Base-by-base conservation (phyloP, 2,113 vertebrate species). In the Pterocles orientalis region DNA sequence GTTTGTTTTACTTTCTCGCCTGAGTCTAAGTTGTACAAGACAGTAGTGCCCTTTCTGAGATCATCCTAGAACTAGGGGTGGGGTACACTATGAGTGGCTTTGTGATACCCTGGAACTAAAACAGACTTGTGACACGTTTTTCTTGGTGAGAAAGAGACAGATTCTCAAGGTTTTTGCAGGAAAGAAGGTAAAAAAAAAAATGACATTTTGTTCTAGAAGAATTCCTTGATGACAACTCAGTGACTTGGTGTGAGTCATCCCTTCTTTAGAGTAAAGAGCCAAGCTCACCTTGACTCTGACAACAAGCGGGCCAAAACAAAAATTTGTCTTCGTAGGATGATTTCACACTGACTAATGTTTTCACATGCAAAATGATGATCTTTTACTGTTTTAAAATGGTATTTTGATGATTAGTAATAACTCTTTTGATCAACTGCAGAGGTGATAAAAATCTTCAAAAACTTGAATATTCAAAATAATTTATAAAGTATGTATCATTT, bases 401-500 rank as follows among this genome's bases (percentile, higher is more conserved):
- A 47, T 77, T 53, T 90, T 92, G 9, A n/a, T 75, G 1, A 17
- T 13, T 13, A 31, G 2, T 10, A 54, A 54, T 31, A 2, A 66
- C 60, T 64, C 20, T 36, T 88, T 36, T 75, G 21, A 71, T 48
- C 34, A 73, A 2, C 14, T 71, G 34, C 36, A 66, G 66, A 57
- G 12, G 9, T 56, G 33, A 51, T 20, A 39, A 5, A 24, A 24
- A 21, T n/a, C 70, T 69, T 33, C 3, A 61, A 81, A 60, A 69
- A 18, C 11, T 18, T 29, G 14, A 71, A 28, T 41, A 31, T 45
- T 29, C 39, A 79, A 10, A 31, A 82, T n/a, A 47, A 87, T 34
- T 56, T 61, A 4, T 41, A 41, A 41, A n/a, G n/a, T 70, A 29
- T 1, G 0, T 31, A 26, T n/a, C 0, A 5, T 33, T 75, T 90